Evolutionary conservation across 2,888 invertebrate species (phyloP).

Genomic region (Nymphalis c-album): DNA sequence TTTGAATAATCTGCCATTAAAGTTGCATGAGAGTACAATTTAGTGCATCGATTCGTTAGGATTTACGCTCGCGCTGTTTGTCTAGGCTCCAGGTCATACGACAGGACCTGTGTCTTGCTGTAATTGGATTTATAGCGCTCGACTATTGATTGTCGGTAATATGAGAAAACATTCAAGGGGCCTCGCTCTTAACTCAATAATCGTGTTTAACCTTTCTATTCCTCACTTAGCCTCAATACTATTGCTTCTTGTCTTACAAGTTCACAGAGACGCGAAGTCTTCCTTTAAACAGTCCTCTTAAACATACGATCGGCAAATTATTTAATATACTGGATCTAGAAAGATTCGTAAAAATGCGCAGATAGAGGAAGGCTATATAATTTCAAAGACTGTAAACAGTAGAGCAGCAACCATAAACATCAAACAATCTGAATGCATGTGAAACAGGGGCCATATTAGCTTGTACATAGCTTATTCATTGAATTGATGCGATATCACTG

Average conservation of each 20-base stretch:
- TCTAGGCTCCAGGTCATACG: slow-evolving; percentile 7
- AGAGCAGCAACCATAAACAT: no score
- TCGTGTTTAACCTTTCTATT: slow-evolving; percentile 3
- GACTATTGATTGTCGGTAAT: slow-evolving; percentile 16
- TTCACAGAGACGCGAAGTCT: no score
- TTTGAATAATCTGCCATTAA: slow-evolving; percentile 17
- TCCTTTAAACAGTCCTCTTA: no score
- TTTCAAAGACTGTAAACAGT: no score
- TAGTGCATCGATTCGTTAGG: slow-evolving; percentile 28
- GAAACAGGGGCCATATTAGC: no score
- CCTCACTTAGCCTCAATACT: background rate
- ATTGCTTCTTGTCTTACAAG: background rate
- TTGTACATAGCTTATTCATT: no score
- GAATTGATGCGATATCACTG: no score
- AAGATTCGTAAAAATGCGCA: no score
- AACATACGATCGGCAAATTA: no score
- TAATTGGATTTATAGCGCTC: slow-evolving; percentile 29
- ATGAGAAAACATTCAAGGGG: slow-evolving; percentile 31
- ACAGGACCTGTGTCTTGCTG: slow-evolving; percentile 9
- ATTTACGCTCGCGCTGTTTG: slow-evolving; percentile 5
- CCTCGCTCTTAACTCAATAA: slow-evolving; percentile 19
- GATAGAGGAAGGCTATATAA: no score
- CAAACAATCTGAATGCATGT: no score
- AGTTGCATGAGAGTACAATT: slow-evolving; percentile 25
- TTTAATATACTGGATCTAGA: no score